Conservation (phyloP, 2,113 vertebrate species). For the Cottus gobio region DNA sequence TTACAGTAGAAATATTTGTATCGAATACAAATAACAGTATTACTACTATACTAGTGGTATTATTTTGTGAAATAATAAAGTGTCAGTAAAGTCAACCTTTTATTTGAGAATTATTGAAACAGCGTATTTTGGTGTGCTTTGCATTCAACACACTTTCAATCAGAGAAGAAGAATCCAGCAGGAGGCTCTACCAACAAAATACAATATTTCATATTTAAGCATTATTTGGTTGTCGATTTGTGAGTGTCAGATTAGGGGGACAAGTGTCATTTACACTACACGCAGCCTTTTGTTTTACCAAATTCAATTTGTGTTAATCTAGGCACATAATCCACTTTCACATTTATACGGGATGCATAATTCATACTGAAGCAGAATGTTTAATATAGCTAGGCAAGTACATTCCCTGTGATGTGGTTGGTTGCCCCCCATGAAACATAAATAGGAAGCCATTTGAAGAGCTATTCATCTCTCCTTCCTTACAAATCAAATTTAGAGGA, state of each 20-base stretch:
- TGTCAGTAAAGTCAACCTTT: not conserved
- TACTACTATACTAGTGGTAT: not conserved
- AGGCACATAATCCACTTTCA: conserved; percentile 44
- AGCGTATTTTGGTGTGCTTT: not conserved
- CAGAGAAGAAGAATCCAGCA: not conserved
- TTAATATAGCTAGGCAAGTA: conserved; percentile 35
- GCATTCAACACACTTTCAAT: not conserved
- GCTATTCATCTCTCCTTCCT: conserved; percentile 45
- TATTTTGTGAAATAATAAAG: not conserved
- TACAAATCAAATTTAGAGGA: conserved; percentile 60
- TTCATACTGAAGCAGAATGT: conserved; percentile 41
- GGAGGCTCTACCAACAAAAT: not conserved
- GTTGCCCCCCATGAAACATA: conserved; percentile 47
- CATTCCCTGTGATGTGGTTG: conserved; percentile 17
- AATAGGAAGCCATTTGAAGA: conserved; percentile 44
- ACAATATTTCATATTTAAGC: not conserved
- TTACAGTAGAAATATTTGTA: not conserved
- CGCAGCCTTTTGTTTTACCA: conserved; percentile 11
- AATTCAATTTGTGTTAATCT: conserved; percentile 51
- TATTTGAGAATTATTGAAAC: not conserved
- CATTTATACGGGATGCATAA: conserved; percentile 46
- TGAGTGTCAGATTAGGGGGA: conserved; percentile 1
- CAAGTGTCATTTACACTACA: conserved; percentile 4
- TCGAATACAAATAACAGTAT: not conserved
- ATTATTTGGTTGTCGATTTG: not conserved